Percentiles rank a stretch among this genome's conserved stretches.
These are phyloP conservation scores for Anthophora plumipes DNA, from an alignment of 2,888 invertebrate species.

Conservation along the genomic window DNA sequence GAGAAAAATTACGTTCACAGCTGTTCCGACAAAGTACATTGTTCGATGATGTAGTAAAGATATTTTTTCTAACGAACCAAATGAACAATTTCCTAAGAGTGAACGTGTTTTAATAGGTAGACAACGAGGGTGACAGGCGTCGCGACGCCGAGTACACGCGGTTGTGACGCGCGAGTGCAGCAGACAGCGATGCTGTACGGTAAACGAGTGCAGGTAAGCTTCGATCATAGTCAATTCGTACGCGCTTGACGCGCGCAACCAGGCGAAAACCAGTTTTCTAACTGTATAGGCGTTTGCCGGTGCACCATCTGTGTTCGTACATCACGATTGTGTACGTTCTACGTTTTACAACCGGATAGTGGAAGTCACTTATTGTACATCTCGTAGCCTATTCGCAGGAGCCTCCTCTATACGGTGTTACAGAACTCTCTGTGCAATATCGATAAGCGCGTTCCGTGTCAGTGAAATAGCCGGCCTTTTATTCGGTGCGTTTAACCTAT, in stretches of 20 bases:
- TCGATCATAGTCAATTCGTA: constrained; percentile 51
- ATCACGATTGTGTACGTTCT: neutral
- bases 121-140: neutral
- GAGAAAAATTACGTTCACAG: no score
- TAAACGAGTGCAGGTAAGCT: constrained; percentile 28
- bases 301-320: neutral
- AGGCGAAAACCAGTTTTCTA: constrained; percentile 80
- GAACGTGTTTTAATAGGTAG: neutral
- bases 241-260: constrained; percentile 53
- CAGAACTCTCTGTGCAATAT: neutral
- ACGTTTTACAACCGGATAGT: constrained; percentile 18
- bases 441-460: neutral
- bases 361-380: constrained; percentile 25
- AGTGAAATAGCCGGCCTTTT: neutral
- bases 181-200: constrained; percentile 38
- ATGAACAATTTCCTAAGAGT: neutral
- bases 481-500: constrained; percentile 1
- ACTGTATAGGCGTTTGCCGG: constrained; percentile 75
- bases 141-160: constrained; percentile 9
- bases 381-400: neutral
- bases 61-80: no score
- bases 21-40: no score
- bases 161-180: constrained; percentile 10
- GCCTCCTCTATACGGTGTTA: neutral
- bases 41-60: no score